Evolutionary conservation across 1,140 invertebrate genomes (phyloP).

Genomic region (Drosophila kohkoa): DNA sequence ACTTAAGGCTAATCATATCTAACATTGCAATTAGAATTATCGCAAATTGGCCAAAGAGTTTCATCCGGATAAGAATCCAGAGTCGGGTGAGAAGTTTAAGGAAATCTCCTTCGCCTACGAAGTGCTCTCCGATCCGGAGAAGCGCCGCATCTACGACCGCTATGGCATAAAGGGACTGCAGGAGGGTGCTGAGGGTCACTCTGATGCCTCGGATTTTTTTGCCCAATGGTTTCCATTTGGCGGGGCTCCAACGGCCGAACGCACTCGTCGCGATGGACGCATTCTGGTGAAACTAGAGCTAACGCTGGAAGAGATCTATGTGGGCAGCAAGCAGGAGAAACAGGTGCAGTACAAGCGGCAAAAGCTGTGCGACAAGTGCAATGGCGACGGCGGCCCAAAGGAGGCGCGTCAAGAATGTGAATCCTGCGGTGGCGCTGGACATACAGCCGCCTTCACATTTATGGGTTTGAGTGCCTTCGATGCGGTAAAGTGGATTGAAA

Average conservation of each 20-base stretch:
- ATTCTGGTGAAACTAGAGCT: conserved; percentile 87
- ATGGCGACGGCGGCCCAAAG: conserved; percentile 93
- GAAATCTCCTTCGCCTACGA: conserved; percentile 96
- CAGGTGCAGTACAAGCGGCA: conserved; percentile 93
- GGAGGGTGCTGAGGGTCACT: conserved; percentile 88
- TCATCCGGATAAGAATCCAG: conserved; percentile 94
- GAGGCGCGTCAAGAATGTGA: conserved; percentile 76
- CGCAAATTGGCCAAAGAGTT: conserved; percentile 94
- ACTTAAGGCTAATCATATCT: background rate
- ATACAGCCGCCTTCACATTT: conserved; percentile 63
- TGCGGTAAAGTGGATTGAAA: conserved; percentile 46
- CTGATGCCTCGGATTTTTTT: conserved; percentile 87
- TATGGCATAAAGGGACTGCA: conserved; percentile 92
- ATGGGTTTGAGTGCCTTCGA: conserved; percentile 71
- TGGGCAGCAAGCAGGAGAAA: conserved; percentile 91
- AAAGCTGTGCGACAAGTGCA: conserved; percentile 93
- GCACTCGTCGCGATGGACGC: conserved; percentile 59
- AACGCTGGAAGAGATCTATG: conserved; percentile 95
- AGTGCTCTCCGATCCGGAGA: conserved; percentile 90
- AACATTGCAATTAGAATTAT: conserved; percentile 88
- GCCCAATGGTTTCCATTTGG: conserved; percentile 87
- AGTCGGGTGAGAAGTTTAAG: conserved; percentile 94
- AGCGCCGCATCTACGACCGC: conserved; percentile 90
- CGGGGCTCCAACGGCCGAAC: conserved; percentile 68
- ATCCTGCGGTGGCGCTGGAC: conserved; percentile 63